These are phyloP conservation scores for Brachyopa scutellaris DNA, from an alignment of 2,888 invertebrate species.

Conservation along the genomic window DNA sequence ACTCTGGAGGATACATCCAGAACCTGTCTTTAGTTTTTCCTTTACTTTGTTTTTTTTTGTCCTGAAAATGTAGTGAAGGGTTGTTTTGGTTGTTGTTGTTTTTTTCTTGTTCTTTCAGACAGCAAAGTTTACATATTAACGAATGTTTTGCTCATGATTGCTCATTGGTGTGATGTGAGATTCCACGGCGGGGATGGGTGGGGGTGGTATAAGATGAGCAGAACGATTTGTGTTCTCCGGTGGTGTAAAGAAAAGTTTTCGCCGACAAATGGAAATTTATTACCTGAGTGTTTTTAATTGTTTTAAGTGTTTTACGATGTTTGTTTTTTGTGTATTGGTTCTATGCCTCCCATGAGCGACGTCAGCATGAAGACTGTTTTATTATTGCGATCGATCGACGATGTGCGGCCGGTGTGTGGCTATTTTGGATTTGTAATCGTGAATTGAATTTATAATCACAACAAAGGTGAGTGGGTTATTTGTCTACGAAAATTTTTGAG, in stretches of 20 bases:
- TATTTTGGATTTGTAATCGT: constrained; percentile 43
- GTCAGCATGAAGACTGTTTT: neutral
- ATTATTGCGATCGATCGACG: constrained; percentile 2
- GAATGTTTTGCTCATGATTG: constrained; percentile 23
- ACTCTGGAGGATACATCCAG: neutral
- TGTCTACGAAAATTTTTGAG: constrained; percentile 10
- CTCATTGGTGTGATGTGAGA: neutral
- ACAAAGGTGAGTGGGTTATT: neutral
- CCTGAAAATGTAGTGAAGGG: constrained; percentile 11
- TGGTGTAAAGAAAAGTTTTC: constrained; percentile 71
- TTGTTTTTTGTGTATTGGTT: constrained; percentile 37
- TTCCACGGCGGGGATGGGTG: neutral
- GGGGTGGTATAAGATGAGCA: constrained; percentile 17
- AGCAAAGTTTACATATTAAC: constrained; percentile 39
- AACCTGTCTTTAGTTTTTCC: neutral
- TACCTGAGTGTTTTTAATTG: constrained; percentile 80
- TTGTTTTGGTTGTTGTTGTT: constrained; percentile 41
- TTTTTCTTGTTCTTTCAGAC: neutral
- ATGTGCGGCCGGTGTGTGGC: neutral
- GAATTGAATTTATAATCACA: constrained; percentile 29
- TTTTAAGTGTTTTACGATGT: constrained; percentile 79
- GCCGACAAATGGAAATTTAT: constrained; percentile 76
- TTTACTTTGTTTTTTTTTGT: neutral
- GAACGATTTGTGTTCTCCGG: constrained; percentile 19
- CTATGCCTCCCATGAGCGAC: neutral